Conservation (phyloP, 2,888 invertebrate genomes). For the Yponomeuta plumbellus region DNA sequence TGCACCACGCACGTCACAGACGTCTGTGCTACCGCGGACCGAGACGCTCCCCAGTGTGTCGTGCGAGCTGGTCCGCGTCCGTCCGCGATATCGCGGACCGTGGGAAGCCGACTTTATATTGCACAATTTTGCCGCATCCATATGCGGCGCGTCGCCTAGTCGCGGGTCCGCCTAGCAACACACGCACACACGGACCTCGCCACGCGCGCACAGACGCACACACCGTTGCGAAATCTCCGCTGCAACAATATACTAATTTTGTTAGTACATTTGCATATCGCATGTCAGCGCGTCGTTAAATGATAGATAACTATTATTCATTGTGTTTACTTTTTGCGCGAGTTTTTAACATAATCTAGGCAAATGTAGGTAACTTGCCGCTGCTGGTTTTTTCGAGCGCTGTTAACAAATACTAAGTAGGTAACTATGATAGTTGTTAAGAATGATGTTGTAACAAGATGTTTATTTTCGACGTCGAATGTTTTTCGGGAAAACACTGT, state of each 20-base stretch:
- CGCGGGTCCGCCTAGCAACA: background rate
- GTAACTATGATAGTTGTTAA: background rate
- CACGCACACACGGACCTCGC: background rate
- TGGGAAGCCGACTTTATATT: background rate
- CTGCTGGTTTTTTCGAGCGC: background rate
- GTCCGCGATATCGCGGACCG: too few species aligned
- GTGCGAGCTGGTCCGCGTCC: too few species aligned
- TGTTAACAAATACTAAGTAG: background rate
- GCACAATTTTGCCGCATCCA: background rate
- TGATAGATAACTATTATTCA: conserved; percentile 3
- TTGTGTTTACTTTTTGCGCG: background rate
- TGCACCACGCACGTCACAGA: too few species aligned
- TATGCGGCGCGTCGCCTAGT: background rate
- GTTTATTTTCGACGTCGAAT: background rate
- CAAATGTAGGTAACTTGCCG: background rate
- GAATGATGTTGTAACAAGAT: background rate
- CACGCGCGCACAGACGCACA: background rate
- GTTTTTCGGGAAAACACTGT: conserved; percentile 4
- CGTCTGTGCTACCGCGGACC: too few species aligned
- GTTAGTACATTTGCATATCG: conserved; percentile 4
- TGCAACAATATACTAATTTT: conserved; percentile 3
- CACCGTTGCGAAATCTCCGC: background rate
- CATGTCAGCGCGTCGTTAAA: background rate
- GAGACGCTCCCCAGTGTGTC: too few species aligned
- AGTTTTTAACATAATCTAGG: conserved; percentile 1